Evolutionary conservation across 2,113 vertebrate genomes (phyloP).

Genomic region (Grantiella picta): DNA sequence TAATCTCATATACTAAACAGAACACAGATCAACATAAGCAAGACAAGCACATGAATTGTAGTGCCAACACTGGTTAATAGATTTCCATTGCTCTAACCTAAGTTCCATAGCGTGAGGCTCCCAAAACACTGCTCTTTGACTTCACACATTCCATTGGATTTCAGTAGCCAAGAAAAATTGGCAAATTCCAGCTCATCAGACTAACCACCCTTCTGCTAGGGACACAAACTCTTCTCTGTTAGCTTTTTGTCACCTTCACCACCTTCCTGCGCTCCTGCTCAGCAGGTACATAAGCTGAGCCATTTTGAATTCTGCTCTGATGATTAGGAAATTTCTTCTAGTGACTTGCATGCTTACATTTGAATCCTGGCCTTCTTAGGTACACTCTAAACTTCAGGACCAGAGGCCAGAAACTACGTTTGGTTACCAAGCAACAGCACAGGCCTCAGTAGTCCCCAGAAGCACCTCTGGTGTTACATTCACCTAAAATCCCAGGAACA

Average conservation of each 20-base stretch:
- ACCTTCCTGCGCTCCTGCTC: neutral
- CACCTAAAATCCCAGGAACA: neutral
- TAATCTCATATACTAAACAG: neutral
- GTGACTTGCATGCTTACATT: neutral
- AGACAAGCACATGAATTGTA: neutral
- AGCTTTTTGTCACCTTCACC: neutral
- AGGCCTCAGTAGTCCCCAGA: neutral
- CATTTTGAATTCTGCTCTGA: neutral
- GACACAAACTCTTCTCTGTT: neutral
- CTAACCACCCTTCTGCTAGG: neutral
- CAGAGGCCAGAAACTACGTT: neutral
- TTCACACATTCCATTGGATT: neutral
- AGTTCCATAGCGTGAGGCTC: neutral
- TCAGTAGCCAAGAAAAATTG: neutral
- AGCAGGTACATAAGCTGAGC: neutral
- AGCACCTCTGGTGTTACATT: neutral
- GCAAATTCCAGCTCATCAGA: neutral
- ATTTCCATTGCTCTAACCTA: neutral
- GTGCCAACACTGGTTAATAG: neutral
- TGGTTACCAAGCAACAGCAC: neutral
- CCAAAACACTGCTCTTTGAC: neutral
- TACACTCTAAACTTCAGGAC: neutral
- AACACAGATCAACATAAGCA: neutral
- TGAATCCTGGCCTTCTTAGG: neutral
- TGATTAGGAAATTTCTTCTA: neutral